Conservation (phyloP, 2,797 vertebrate genomes). For the Sebastes hopkinsi region DNA sequence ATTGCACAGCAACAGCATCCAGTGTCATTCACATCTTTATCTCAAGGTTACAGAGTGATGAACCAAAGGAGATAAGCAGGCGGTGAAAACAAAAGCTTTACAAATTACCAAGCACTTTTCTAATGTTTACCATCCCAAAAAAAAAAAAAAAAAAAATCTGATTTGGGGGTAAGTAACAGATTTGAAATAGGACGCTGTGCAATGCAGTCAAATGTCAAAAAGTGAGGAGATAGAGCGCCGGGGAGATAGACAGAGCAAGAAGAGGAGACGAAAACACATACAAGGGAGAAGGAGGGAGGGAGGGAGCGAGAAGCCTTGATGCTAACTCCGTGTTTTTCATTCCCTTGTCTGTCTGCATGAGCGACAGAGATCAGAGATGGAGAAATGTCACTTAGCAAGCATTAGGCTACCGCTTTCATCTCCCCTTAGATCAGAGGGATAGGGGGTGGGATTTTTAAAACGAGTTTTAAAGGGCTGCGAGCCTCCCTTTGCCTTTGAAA, state of each 20-base stretch:
- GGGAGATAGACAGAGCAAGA: slow-evolving; percentile 13
- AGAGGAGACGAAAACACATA: slow-evolving; percentile 34
- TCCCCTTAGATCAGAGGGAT: slow-evolving; percentile 62
- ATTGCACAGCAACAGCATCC: slow-evolving; percentile 62
- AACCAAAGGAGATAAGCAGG: slow-evolving; percentile 64
- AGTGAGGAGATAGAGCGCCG: slow-evolving; percentile 14
- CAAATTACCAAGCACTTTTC: slow-evolving; percentile 48
- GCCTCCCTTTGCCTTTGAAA: slow-evolving; percentile 71
- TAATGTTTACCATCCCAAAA: slow-evolving; percentile 15
- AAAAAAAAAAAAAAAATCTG: slow-evolving; percentile 5
- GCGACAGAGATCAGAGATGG: slow-evolving; percentile 74
- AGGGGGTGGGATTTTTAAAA: slow-evolving; percentile 56
- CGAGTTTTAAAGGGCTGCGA: slow-evolving; percentile 63
- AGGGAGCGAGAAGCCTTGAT: slow-evolving; percentile 48
- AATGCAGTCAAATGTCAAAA: slow-evolving; percentile 60
- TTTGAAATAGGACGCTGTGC: slow-evolving; percentile 31
- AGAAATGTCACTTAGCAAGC: slow-evolving; percentile 79
- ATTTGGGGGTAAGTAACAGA: slow-evolving; percentile 17
- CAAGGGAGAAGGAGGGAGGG: slow-evolving; percentile 11
- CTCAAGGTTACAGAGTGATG: slow-evolving; percentile 77
- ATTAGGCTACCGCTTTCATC: slow-evolving; percentile 74
- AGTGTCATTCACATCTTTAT: slow-evolving; percentile 70
- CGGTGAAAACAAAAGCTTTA: slow-evolving; percentile 55
- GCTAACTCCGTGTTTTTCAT: slow-evolving; percentile 45
- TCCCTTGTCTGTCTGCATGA: slow-evolving; percentile 61